A percentile compares a stretch with the other conserved stretches of the same genome.
Conservation (phyloP, 2,888 invertebrate species). For the Mayetiola destructor region DNA sequence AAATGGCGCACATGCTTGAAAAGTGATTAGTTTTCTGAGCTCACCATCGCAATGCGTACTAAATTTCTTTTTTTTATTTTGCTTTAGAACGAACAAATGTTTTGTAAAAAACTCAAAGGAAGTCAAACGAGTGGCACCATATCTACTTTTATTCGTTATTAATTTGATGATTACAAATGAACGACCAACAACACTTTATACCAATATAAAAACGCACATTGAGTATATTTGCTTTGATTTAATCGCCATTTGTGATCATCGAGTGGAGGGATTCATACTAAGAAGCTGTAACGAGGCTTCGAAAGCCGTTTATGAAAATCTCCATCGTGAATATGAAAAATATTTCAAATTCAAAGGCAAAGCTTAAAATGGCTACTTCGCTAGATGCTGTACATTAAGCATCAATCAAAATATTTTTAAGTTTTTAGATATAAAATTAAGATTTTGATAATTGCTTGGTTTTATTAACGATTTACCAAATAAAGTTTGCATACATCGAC, state of each 20-base stretch:
- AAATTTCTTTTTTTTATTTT: background rate
- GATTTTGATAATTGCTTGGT: no score
- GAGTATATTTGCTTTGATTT: slow-evolving; percentile 31
- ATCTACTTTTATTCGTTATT: slow-evolving; percentile 28
- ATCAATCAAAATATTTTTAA: no score
- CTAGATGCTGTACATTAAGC: no score
- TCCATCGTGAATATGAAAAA: slow-evolving; percentile 32
- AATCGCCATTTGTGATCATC: slow-evolving; percentile 31
- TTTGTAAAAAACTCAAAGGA: slow-evolving; percentile 25
- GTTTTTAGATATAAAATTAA: no score
- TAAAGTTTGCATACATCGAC: no score
- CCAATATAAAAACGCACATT: slow-evolving; percentile 32
- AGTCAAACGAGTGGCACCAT: slow-evolving; percentile 32
- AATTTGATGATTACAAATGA: slow-evolving; percentile 30
- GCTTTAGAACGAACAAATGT: slow-evolving; percentile 24
- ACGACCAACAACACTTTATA: slow-evolving; percentile 31
- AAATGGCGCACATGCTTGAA: slow-evolving; percentile 28
- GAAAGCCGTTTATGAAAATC: slow-evolving; percentile 27
- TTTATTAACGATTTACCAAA: no score
- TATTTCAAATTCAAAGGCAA: slow-evolving; percentile 34
- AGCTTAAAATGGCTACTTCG: no score
- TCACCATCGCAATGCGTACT: background rate
- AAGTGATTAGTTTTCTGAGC: slow-evolving; percentile 18
- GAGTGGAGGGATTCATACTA: slow-evolving; percentile 30
- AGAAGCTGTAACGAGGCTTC: slow-evolving; percentile 32